Evolutionary conservation across 2,888 invertebrate species (phyloP), one percentile per base, ranked within the genome.

Genomic region (Leptinotarsa haldemani): DNA sequence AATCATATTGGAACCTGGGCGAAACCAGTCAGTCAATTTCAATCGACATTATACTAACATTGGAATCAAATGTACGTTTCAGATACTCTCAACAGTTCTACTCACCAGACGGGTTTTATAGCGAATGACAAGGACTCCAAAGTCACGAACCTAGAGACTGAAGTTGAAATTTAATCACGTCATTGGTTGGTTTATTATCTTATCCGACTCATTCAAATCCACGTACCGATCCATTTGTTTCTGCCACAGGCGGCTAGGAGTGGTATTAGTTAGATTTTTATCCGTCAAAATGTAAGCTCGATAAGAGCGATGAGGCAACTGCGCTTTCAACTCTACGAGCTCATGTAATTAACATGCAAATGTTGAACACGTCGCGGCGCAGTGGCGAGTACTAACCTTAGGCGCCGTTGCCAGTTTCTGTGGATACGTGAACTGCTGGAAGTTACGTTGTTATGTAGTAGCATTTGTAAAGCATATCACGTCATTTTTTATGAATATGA

Each of bases 261-360:
- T 79, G 76, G 78, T 80, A 82, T 82, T 81, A 82, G 80, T 82
- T 81, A 79, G 81, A 82, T 82, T 83, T 82, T 82, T 82, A 81
- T 83, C 81, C 80, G 74, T 75, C 81, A 75, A 75, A 77, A 80
- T 74, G 76, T 77, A 77, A 75, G 77, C 69, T 70, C 69, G 77
- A 79, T 80, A 78, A 76, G 76, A 61, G 71, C 63, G 66, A 70
- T 73, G 69, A 73, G 78, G 71, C 74, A 74, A 76, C 74, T 75
- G 72, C 77, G 78, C 77, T 73, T 76, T 78, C 78, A 75, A 74
- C 76, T 74, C 77, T 56, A 74, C 77, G 74, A 75, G 79, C 74
- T 74, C 76, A 78, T 74, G 81, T 81, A 83, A 84, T 84, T 83
- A 84, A 83, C 82, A 82, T 83, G 83, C 83, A 83, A 84, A 83